Conservation (phyloP, 1,140 invertebrate species). For the Chrysomallon squamiferum region DNA sequence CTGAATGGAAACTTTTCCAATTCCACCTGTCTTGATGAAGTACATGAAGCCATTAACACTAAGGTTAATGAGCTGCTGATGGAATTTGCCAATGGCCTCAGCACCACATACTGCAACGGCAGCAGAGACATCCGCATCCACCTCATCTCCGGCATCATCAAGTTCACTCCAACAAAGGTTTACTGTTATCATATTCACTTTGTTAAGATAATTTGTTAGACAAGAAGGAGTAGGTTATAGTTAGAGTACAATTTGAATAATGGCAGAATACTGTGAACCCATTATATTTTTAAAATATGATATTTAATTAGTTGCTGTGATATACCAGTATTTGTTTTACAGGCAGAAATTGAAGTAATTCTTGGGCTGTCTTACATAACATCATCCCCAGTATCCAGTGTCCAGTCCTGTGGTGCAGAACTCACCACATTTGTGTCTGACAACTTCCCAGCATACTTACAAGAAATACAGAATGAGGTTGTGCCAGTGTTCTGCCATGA, state of each 20-base stretch:
- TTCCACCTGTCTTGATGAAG: slow-evolving; percentile 23
- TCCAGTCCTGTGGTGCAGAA: slow-evolving; percentile 16
- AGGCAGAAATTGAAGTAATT: not conserved
- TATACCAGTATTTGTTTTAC: too few species aligned
- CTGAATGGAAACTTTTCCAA: slow-evolving; percentile 25
- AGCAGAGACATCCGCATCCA: slow-evolving; percentile 12
- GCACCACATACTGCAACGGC: slow-evolving; percentile 2
- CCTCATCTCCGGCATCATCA: slow-evolving; percentile 20
- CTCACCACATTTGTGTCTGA: slow-evolving; percentile 2
- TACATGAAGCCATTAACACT: slow-evolving; percentile 22
- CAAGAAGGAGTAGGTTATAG: not conserved
- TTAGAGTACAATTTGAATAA: not conserved
- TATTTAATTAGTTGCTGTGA: too few species aligned
- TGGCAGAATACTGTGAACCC: not conserved
- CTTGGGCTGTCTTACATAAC: slow-evolving; percentile 5
- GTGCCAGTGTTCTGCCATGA: slow-evolving; percentile 6
- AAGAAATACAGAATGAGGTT: slow-evolving; percentile 6
- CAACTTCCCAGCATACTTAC: slow-evolving; percentile 13
- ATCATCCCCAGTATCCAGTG: not conserved
- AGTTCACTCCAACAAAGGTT: slow-evolving; percentile 18
- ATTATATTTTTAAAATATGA: too few species aligned
- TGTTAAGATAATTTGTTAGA: not conserved
- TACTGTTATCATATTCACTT: too few species aligned
- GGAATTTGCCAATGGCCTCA: slow-evolving; percentile 14
- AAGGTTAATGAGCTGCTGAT: slow-evolving; percentile 21